These are phyloP conservation scores for Eolophus roseicapilla DNA, from an alignment of 2,113 vertebrate species.

Conservation along the genomic window DNA sequence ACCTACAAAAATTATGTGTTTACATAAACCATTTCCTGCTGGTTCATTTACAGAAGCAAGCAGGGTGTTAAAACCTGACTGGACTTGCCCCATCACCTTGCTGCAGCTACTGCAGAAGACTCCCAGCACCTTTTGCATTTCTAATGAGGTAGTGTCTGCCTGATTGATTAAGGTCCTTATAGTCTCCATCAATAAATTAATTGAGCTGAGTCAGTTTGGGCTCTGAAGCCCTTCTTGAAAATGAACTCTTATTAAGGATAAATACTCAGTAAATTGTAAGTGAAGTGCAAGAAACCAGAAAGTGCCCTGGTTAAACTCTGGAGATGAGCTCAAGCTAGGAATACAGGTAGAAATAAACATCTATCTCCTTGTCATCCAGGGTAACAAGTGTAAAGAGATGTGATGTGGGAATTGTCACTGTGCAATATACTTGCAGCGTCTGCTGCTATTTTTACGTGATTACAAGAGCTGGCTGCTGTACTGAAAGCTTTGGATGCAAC, in stretches of 20 bases:
- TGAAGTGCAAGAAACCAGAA: neutral
- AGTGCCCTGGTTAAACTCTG: neutral
- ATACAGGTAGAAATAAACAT: neutral
- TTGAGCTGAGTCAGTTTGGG: neutral
- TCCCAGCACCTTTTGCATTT: neutral
- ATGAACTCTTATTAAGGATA: conserved; percentile 19
- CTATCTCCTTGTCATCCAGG: neutral
- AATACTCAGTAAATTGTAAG: neutral
- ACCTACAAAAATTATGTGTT: neutral
- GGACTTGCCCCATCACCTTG: neutral
- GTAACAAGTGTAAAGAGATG: neutral
- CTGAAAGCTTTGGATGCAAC: neutral
- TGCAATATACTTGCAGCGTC: neutral
- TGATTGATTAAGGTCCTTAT: conserved; percentile 35
- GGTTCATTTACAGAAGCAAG: neutral
- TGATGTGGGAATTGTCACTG: neutral
- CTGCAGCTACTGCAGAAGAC: neutral
- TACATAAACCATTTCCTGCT: neutral
- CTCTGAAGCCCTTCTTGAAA: neutral
- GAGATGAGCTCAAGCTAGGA: neutral
- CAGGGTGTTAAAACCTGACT: neutral
- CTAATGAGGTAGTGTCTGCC: neutral
- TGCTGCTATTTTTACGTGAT: neutral
- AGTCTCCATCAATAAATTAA: conserved; percentile 17
- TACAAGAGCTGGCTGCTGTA: neutral